Evolutionary conservation across 2,888 invertebrate genomes (phyloP).

Genomic region (Polydrusus tereticollis): DNA sequence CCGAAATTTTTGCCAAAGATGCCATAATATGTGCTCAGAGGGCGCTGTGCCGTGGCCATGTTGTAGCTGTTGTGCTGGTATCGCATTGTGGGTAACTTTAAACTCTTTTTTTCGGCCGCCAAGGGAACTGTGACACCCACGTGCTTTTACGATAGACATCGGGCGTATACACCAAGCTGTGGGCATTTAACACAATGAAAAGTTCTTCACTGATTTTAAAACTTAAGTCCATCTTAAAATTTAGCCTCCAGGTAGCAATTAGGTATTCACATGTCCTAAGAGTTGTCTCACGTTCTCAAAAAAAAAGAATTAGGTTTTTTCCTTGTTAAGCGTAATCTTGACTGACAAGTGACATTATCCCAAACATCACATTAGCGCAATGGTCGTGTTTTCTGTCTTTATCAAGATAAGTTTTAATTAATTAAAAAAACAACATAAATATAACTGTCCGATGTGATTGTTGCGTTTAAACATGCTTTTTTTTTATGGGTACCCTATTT

Average conservation of each 20-base stretch:
- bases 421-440: conserved; percentile 19
- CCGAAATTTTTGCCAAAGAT: no score
- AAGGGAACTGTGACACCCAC: no score
- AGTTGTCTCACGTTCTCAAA: neutral
- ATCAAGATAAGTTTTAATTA: conserved; percentile 20
- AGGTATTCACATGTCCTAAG: neutral
- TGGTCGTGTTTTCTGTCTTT: conserved; percentile 11
- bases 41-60: no score
- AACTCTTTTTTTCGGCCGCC: no score
- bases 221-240: neutral
- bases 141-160: no score
- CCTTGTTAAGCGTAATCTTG: conserved; percentile 22
- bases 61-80: no score
- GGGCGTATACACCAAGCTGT: no score
- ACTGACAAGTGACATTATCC: conserved; percentile 21
- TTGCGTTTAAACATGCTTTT: conserved; percentile 15
- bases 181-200: no score
- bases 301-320: neutral
- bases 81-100: no score
- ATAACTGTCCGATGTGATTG: conserved; percentile 17
- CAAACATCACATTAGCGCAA: conserved; percentile 18
- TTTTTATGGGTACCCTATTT: neutral
- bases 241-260: neutral
- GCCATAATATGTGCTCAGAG: no score
- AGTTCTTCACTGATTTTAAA: no score